A percentile compares a stretch with the other conserved stretches of the same genome.
phyloP scores from a whole-genome alignment of 2,888 invertebrate species.

The Periphyllus acericola region DNA sequence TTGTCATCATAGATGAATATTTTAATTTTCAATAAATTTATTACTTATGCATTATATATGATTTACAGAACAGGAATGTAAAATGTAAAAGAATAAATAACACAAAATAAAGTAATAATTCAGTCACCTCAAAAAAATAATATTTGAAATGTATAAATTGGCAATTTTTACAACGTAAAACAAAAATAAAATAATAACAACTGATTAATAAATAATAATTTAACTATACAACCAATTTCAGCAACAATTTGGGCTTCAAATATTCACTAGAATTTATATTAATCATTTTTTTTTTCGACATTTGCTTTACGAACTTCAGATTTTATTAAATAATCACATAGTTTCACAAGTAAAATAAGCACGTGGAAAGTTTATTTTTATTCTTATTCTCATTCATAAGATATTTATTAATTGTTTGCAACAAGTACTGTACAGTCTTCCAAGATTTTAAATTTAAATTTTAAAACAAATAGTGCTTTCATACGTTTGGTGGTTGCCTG shows the following conservation, averaged over 20 bases:
- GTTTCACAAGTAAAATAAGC: neutral
- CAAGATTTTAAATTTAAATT: slow-evolving; percentile 19
- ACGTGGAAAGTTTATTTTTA: neutral
- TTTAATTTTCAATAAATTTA: slow-evolving; percentile 22
- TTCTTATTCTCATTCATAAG: neutral
- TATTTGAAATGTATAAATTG: neutral
- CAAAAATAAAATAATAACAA: slow-evolving; percentile 16
- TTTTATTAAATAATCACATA: slow-evolving; percentile 5
- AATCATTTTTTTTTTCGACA: neutral
- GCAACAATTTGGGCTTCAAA: neutral
- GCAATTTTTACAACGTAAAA: slow-evolving; percentile 19
- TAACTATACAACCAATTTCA: slow-evolving; percentile 4
- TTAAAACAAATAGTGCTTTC: slow-evolving; percentile 35
- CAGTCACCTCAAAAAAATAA: slow-evolving; percentile 29
- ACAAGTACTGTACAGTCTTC: slow-evolving; percentile 56
- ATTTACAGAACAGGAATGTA: slow-evolving; percentile 48
- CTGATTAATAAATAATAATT: slow-evolving; percentile 28
- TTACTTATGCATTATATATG: neutral
- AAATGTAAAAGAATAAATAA: slow-evolving; percentile 52
- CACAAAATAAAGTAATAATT: slow-evolving; percentile 15
- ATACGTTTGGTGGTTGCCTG: slow-evolving; percentile 53
- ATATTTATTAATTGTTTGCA: slow-evolving; percentile 5
- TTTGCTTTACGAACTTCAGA: neutral
- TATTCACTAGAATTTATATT: neutral
- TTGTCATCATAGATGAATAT: neutral